These are phyloP conservation scores for Drosophila miranda DNA, from an alignment of 1,140 invertebrate species.

Conservation along the genomic window DNA sequence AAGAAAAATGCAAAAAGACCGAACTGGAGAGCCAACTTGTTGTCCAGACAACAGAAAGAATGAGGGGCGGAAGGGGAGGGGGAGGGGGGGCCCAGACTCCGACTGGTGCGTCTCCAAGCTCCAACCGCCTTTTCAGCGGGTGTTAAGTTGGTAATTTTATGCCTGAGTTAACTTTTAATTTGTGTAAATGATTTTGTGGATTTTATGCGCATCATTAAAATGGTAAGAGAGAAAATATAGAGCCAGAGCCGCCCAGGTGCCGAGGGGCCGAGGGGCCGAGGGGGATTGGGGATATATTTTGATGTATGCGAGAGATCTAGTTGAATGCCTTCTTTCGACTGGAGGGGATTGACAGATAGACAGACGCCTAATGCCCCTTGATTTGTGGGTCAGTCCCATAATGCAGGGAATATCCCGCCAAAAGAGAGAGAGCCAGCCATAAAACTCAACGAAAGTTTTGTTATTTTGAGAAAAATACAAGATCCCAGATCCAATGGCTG, in stretches of 20 bases:
- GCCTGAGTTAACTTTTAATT: slow-evolving; percentile 80
- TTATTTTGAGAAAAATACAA: too few species aligned
- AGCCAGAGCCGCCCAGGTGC: not conserved
- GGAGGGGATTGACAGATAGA: slow-evolving; percentile 56
- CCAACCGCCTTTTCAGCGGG: slow-evolving; percentile 50
- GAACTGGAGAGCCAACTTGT: slow-evolving; percentile 34
- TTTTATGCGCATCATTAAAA: slow-evolving; percentile 76
- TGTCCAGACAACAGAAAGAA: slow-evolving; percentile 26
- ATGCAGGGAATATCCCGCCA: slow-evolving; percentile 2
- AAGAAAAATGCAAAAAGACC: slow-evolving; percentile 37
- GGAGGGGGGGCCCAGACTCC: not conserved
- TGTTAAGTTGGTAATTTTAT: slow-evolving; percentile 82
- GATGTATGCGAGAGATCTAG: slow-evolving; percentile 52
- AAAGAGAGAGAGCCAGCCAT: slow-evolving; percentile 16
- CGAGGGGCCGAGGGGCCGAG: not conserved
- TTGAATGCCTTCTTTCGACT: slow-evolving; percentile 31
- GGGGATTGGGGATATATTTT: slow-evolving; percentile 33
- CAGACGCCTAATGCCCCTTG: slow-evolving; percentile 69
- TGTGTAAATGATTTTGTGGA: slow-evolving; percentile 78
- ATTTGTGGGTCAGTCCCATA: slow-evolving; percentile 61
- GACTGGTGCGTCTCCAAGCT: slow-evolving; percentile 10
- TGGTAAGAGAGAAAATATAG: slow-evolving; percentile 24
- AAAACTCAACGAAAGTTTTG: slow-evolving; percentile 8
- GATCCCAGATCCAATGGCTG: too few species aligned
- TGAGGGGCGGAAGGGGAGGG: not conserved